Percentiles rank a stretch among this genome's conserved stretches.
Evolutionary conservation across 2,113 vertebrate genomes (phyloP).

Genomic region (Chlamydotis undulata): DNA sequence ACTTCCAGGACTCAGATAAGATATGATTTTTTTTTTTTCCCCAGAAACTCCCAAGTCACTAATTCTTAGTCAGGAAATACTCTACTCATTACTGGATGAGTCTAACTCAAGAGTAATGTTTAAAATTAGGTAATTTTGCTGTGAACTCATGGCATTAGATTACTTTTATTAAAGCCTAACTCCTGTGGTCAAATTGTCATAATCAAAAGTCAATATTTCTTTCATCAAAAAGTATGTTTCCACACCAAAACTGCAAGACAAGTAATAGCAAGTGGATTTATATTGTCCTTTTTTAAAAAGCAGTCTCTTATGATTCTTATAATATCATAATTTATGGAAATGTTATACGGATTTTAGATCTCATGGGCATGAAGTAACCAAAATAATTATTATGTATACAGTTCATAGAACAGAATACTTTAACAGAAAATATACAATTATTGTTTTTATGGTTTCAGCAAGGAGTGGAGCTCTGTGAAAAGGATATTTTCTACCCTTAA

Average conservation of each 20-base stretch:
- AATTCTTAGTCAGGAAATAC: neutral
- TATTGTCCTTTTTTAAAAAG: neutral
- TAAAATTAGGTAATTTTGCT: neutral
- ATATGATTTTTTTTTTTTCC: neutral
- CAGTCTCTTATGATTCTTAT: neutral
- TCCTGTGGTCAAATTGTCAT: neutral
- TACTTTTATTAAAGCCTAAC: neutral
- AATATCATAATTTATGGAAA: neutral
- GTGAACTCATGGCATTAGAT: neutral
- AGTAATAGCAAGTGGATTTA: neutral
- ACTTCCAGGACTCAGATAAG: neutral
- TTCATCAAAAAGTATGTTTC: neutral
- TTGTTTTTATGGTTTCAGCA: neutral
- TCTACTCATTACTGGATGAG: neutral
- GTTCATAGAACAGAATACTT: neutral
- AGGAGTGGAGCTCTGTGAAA: neutral
- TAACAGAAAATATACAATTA: neutral
- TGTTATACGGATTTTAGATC: neutral
- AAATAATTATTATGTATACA: neutral
- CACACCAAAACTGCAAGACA: neutral
- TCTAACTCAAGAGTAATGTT: neutral
- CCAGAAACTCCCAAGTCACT: neutral
- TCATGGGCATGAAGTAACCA: neutral
- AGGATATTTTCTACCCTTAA: neutral
- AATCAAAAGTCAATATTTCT: neutral